phyloP scores from a whole-genome alignment of 1,140 invertebrate genomes.

The Drosophila ambigua region DNA sequence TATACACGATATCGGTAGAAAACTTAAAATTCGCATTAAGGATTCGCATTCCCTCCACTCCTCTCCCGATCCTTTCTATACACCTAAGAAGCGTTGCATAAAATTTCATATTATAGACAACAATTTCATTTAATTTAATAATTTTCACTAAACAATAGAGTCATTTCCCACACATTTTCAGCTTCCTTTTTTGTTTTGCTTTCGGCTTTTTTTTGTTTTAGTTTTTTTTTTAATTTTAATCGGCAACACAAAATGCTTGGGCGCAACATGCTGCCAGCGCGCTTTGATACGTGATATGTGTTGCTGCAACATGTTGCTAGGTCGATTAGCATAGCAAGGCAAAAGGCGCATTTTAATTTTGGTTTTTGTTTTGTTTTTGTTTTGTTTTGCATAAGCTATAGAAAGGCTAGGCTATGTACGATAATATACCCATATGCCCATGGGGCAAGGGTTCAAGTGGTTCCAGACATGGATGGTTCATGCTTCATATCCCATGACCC shows the following conservation, averaged over 20 bases:
- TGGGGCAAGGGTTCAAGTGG: slow-evolving; percentile 1
- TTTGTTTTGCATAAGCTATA: slow-evolving; percentile 33
- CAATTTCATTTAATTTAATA: slow-evolving; percentile 61
- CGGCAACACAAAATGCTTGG: slow-evolving; percentile 53
- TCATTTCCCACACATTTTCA: background rate
- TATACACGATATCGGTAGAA: slow-evolving; percentile 49
- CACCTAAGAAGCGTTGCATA: slow-evolving; percentile 65
- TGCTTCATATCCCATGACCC: no score
- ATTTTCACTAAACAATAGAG: slow-evolving; percentile 64
- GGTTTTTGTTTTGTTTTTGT: slow-evolving; percentile 17
- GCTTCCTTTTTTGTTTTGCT: slow-evolving; percentile 12
- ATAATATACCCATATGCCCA: background rate
- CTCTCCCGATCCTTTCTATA: slow-evolving; percentile 33
- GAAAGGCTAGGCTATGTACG: slow-evolving; percentile 17
- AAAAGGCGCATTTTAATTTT: slow-evolving; percentile 46
- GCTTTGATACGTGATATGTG: slow-evolving; percentile 43
- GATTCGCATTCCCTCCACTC: background rate
- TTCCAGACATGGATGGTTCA: slow-evolving; percentile 15
- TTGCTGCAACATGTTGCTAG: slow-evolving; percentile 52
- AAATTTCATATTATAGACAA: slow-evolving; percentile 77
- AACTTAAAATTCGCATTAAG: slow-evolving; percentile 47
- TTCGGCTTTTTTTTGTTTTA: slow-evolving; percentile 9
- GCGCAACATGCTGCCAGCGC: slow-evolving; percentile 47
- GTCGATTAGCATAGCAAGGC: slow-evolving; percentile 50
- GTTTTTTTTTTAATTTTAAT: slow-evolving; percentile 43